phyloP scores from a whole-genome alignment of 92 coral and sea anemone species.

The Zoanthus solanderi region DNA sequence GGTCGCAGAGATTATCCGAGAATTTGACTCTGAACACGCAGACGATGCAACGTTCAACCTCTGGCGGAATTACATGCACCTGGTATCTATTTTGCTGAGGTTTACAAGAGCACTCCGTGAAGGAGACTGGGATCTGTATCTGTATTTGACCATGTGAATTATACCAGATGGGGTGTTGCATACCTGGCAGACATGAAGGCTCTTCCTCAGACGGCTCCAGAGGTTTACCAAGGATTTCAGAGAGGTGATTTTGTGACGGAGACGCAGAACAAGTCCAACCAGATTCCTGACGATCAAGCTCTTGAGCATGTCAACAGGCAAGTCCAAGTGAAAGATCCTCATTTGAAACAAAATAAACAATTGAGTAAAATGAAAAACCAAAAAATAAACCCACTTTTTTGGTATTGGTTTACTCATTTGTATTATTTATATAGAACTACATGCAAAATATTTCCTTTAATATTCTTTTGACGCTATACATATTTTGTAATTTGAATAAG shows the following conservation, averaged over 20 bases:
- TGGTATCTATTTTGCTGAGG: constrained; percentile 52
- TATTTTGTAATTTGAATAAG: too few relatives aligned
- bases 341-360: too few relatives aligned
- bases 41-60: constrained; percentile 51
- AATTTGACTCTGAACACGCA: constrained; percentile 49
- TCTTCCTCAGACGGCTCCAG: constrained; percentile 69
- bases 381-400: too few relatives aligned
- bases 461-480: too few relatives aligned
- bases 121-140: constrained; percentile 76
- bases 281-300: constrained; percentile 76
- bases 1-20: not conserved
- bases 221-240: constrained; percentile 65
- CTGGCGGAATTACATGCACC: constrained; percentile 58
- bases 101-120: constrained; percentile 77
- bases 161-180: constrained; percentile 72
- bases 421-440: too few relatives aligned
- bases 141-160: constrained; percentile 70
- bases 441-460: too few relatives aligned
- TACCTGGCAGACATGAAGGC: constrained; percentile 70
- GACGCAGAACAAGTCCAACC: constrained; percentile 34
- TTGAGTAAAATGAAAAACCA: too few relatives aligned
- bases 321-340: too few relatives aligned
- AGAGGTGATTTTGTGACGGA: constrained; percentile 64
- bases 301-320: constrained; percentile 50
- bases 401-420: too few relatives aligned